These are phyloP conservation scores for Decapterus maruadsi DNA, from an alignment of 2,797 vertebrate genomes.

Conservation along the genomic window DNA sequence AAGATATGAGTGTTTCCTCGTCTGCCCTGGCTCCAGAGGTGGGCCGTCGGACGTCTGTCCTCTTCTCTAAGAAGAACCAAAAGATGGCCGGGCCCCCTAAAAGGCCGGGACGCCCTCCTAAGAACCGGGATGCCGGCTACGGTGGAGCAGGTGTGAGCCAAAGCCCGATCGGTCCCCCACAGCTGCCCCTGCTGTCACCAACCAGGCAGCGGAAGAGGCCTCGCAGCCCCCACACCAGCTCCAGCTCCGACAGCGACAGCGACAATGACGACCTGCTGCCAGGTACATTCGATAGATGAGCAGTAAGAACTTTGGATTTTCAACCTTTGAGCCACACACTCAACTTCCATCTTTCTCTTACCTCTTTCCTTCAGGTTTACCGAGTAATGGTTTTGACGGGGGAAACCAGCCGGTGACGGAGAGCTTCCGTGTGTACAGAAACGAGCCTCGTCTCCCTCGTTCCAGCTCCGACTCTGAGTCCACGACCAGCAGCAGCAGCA, in stretches of 20 bases:
- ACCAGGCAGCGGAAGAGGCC: conserved; percentile 92
- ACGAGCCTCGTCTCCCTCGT: conserved; percentile 94
- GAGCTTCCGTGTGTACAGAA: conserved; percentile 98
- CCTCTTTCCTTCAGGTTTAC: conserved; percentile 87
- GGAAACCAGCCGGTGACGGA: conserved; percentile 96
- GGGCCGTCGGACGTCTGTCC: conserved; percentile 96
- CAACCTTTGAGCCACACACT: background rate
- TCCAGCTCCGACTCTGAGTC: conserved; percentile 99
- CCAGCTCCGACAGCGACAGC: conserved; percentile 97
- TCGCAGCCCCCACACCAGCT: conserved; percentile 93
- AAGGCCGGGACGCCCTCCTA: conserved; percentile 96
- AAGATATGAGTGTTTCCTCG: conserved; percentile 92
- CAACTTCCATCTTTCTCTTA: background rate
- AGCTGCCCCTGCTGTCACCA: conserved; percentile 90
- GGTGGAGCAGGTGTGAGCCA: conserved; percentile 87
- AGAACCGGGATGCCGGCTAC: conserved; percentile 92
- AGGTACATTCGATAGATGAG: conserved; percentile 76
- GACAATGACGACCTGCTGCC: conserved; percentile 92
- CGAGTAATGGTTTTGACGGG: conserved; percentile 95
- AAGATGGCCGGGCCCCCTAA: conserved; percentile 96
- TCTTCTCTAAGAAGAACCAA: conserved; percentile 99
- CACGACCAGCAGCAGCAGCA: conserved; percentile 98
- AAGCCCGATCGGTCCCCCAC: conserved; percentile 94
- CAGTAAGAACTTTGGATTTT: accelerated
- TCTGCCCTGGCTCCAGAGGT: conserved; percentile 95